Conservation (phyloP, 2,113 vertebrate genomes). For the Microcebus tavaratra region DNA sequence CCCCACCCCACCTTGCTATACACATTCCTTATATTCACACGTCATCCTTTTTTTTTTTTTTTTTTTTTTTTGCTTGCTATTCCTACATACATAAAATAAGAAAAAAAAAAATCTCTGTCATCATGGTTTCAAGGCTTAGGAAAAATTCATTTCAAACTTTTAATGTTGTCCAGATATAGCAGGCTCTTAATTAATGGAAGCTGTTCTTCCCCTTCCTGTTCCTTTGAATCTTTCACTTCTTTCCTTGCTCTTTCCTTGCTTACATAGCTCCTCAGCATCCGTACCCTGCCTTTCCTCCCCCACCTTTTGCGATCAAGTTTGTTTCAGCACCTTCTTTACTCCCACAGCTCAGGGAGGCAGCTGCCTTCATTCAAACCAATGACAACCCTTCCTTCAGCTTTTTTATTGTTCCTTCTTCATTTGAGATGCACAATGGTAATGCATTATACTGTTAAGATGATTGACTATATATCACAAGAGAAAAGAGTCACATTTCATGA, state of each 20-base stretch:
- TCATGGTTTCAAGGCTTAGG: neutral
- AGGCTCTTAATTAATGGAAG: neutral
- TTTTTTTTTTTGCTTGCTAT: neutral
- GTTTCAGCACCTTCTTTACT: neutral
- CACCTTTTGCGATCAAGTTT: neutral
- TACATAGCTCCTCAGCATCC: neutral
- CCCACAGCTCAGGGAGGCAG: neutral
- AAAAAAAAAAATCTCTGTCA: neutral
- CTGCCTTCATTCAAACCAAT: neutral
- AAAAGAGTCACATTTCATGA: constrained; percentile 38
- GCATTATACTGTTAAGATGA: constrained; percentile 30
- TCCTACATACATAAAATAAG: neutral
- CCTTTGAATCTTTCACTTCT: neutral
- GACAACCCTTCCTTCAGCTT: neutral
- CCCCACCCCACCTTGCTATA: neutral
- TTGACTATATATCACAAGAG: constrained; percentile 19
- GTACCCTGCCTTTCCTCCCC: neutral
- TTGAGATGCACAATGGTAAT: neutral
- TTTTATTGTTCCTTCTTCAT: neutral
- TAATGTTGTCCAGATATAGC: neutral
- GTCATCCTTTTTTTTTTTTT: neutral
- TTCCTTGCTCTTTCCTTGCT: neutral
- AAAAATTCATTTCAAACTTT: neutral
- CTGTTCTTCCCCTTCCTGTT: neutral
- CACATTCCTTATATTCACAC: neutral